Conservation (phyloP, 1,140 invertebrate species). For the Cryptotermes secundus region DNA sequence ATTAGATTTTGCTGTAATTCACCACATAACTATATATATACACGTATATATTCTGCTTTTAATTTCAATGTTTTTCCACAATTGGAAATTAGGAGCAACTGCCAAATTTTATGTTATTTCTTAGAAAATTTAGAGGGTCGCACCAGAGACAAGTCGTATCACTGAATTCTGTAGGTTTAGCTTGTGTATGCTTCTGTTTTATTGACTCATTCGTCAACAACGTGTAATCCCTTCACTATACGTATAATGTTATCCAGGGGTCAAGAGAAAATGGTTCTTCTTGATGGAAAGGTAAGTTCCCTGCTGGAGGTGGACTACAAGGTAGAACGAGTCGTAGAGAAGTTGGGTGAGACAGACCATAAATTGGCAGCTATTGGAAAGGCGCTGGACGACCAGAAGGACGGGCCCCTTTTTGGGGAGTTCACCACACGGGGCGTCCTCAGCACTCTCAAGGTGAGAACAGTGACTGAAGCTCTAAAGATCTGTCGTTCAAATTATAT, state of each 20-base stretch:
- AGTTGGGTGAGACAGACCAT: conserved; percentile 39
- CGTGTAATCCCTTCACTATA: not conserved
- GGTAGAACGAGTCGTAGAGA: conserved; percentile 41
- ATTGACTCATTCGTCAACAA: no score
- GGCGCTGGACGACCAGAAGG: conserved; percentile 24
- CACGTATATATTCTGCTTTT: no score
- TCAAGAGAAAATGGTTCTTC: conserved; percentile 44
- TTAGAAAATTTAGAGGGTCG: no score
- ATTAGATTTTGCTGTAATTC: no score
- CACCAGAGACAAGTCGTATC: no score
- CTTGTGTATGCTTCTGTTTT: no score
- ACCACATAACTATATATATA: no score
- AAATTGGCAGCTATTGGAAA: conserved; percentile 33
- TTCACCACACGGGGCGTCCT: conserved; percentile 44
- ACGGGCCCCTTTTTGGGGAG: conserved; percentile 33
- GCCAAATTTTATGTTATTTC: no score
- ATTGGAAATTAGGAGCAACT: no score
- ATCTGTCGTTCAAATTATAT: no score
- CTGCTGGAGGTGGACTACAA: conserved; percentile 44
- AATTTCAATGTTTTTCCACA: no score
- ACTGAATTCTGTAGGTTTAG: no score
- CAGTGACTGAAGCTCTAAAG: not conserved
- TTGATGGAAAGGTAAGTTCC: conserved; percentile 44
- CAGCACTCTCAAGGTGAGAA: conserved; percentile 39
- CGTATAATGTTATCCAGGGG: conserved; percentile 40